Conservation (phyloP, 2,113 vertebrate species). For the Vireo altiloquus region DNA sequence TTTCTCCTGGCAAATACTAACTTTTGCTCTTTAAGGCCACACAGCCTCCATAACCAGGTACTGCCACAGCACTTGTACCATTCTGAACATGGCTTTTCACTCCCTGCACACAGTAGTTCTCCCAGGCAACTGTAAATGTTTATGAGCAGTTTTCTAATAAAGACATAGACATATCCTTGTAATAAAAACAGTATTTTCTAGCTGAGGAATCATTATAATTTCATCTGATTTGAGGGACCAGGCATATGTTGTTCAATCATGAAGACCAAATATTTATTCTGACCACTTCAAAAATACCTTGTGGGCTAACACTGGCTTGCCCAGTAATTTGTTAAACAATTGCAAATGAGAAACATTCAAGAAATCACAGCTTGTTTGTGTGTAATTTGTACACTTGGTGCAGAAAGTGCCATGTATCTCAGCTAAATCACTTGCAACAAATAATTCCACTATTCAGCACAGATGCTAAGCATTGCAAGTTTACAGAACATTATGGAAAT, state of each 20-base stretch:
- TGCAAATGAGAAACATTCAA: slow-evolving; percentile 1
- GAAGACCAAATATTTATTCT: neutral
- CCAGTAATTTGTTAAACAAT: neutral
- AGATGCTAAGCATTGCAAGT: slow-evolving; percentile 1
- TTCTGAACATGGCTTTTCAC: neutral
- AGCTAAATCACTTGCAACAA: slow-evolving; percentile 7
- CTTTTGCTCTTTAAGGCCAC: neutral
- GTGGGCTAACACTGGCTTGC: neutral
- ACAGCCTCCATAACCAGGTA: neutral
- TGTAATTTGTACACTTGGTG: neutral
- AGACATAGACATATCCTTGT: neutral
- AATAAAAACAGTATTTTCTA: neutral
- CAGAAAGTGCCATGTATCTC: neutral
- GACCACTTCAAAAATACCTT: neutral
- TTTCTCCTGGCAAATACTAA: neutral
- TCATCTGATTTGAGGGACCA: neutral
- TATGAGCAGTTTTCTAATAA: neutral
- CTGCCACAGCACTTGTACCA: neutral
- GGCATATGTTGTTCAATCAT: neutral
- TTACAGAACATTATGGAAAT: slow-evolving; percentile 48
- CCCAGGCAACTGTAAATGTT: neutral
- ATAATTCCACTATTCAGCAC: slow-evolving; percentile 13
- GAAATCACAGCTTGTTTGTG: slow-evolving; percentile 1
- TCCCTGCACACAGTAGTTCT: neutral
- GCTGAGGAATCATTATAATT: neutral